These are phyloP conservation scores for Neodontobutis hainanensis DNA, from an alignment of 2,113 vertebrate genomes.

Conservation along the genomic window DNA sequence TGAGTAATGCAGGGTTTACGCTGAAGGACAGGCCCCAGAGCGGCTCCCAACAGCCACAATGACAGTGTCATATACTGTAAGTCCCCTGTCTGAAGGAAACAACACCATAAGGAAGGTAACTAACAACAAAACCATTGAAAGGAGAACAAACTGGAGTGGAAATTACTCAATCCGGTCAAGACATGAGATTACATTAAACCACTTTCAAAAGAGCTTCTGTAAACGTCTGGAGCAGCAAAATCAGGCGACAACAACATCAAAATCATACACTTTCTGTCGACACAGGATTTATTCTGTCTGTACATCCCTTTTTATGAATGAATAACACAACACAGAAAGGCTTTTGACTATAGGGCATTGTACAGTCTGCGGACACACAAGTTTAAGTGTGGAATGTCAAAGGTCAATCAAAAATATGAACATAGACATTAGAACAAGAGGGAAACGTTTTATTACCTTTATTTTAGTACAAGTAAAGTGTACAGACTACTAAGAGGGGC, in stretches of 20 bases:
- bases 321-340: neutral
- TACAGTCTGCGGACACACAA: too few relatives aligned
- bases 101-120: conserved; percentile 24
- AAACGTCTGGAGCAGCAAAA: neutral
- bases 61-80: conserved; percentile 3
- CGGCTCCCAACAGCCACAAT: conserved; percentile 7
- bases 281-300: neutral
- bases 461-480: too few relatives aligned
- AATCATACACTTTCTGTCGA: neutral
- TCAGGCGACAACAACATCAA: neutral
- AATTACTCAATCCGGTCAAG: conserved; percentile 31
- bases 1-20: conserved; percentile 3
- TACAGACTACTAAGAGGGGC: too few relatives aligned
- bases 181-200: conserved; percentile 13
- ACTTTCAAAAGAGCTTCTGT: neutral
- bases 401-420: too few relatives aligned
- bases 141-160: conserved; percentile 24
- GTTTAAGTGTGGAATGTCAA: too few relatives aligned
- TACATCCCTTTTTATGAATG: neutral
- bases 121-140: conserved; percentile 39
- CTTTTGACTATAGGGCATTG: too few relatives aligned
- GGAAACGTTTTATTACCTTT: too few relatives aligned
- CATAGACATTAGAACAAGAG: too few relatives aligned
- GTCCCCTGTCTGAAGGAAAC: conserved; percentile 27
- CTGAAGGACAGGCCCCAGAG: neutral